Evolutionary conservation across 2,888 invertebrate genomes (phyloP).

Genomic region (Pinctada fucata): DNA sequence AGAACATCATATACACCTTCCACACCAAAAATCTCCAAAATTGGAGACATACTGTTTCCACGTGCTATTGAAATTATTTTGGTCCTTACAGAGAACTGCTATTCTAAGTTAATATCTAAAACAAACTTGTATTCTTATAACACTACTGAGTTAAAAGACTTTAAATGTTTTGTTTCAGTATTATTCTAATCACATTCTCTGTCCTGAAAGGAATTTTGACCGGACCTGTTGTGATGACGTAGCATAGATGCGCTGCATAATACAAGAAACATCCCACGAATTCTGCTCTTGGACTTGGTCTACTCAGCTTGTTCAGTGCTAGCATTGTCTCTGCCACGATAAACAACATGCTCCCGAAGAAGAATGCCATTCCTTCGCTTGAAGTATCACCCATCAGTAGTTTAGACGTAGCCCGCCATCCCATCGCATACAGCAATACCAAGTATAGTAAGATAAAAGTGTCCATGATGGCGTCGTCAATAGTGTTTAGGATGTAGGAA

Average conservation of each 20-base stretch:
- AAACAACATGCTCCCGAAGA: slow-evolving; percentile 57
- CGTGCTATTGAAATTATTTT: no score
- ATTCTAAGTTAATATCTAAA: no score
- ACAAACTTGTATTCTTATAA: no score
- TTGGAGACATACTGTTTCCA: no score
- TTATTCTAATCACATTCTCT: background rate
- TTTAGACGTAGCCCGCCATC: slow-evolving; percentile 56
- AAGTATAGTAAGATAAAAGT: slow-evolving; percentile 50
- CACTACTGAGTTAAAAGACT: no score
- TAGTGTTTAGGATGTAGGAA: slow-evolving; percentile 45
- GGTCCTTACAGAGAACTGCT: no score
- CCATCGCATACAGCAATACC: slow-evolving; percentile 53
- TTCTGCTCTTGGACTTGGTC: slow-evolving; percentile 47
- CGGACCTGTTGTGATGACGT: slow-evolving; percentile 49
- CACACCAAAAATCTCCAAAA: no score
- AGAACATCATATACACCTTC: no score
- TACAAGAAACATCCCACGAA: slow-evolving; percentile 56
- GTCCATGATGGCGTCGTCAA: slow-evolving; percentile 49
- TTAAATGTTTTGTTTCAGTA: background rate
- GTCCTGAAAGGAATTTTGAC: background rate
- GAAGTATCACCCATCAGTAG: slow-evolving; percentile 44
- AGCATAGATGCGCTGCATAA: slow-evolving; percentile 57
- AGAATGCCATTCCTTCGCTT: slow-evolving; percentile 43
- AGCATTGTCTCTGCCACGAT: slow-evolving; percentile 60
- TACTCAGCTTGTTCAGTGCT: slow-evolving; percentile 58